These are phyloP conservation scores for Orthonevra nobilis DNA, from an alignment of 2,888 invertebrate genomes.

Conservation along the genomic window DNA sequence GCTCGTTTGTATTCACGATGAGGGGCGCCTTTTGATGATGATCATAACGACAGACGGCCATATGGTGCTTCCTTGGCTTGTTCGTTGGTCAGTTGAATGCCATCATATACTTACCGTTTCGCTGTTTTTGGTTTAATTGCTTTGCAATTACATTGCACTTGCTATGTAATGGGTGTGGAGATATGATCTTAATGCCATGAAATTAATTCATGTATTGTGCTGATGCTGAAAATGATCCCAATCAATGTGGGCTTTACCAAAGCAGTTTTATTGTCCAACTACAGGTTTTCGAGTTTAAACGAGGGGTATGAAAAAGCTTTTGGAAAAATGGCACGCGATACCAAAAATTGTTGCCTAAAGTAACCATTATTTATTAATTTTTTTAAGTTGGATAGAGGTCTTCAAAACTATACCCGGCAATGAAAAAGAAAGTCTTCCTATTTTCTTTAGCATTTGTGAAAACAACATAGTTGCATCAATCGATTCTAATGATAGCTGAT, in stretches of 20 bases:
- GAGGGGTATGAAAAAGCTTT: too few species aligned
- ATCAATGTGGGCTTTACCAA: not conserved
- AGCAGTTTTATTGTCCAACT: not conserved
- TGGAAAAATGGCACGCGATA: too few species aligned
- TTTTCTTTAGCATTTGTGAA: too few species aligned
- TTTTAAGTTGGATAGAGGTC: too few species aligned
- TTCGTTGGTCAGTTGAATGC: conserved; percentile 1
- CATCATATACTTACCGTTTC: not conserved
- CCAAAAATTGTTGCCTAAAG: too few species aligned
- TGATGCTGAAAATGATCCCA: not conserved
- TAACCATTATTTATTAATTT: too few species aligned
- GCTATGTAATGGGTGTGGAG: conserved; percentile 52
- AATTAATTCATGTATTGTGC: conserved; percentile 19
- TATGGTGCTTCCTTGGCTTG: conserved; percentile 68
- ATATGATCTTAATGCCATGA: conserved; percentile 53
- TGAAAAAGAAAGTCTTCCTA: too few species aligned
- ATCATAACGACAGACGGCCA: conserved; percentile 72
- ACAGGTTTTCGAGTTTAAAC: too few species aligned
- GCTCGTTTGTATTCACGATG: conserved; percentile 38
- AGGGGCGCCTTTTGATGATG: conserved; percentile 74
- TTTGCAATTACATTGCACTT: conserved; percentile 65
- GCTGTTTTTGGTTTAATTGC: conserved; percentile 58
- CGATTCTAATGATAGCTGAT: too few species aligned
- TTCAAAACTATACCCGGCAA: too few species aligned
- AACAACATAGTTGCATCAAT: too few species aligned